Evolutionary conservation across 2,113 vertebrate species (phyloP).

Genomic region (Misgurnus mizolepis): DNA sequence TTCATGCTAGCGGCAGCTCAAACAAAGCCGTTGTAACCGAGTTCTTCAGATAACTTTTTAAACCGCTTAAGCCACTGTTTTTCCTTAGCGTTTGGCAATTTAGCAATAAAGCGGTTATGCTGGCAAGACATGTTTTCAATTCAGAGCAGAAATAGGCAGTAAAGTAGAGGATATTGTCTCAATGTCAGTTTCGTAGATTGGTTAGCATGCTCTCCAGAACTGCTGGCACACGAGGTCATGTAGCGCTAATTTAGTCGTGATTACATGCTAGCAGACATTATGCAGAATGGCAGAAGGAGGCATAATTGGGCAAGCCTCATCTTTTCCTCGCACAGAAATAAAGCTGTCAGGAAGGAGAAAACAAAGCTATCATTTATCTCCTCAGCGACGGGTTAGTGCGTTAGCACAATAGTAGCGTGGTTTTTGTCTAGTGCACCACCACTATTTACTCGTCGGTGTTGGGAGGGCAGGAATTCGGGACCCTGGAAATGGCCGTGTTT

Average conservation of each 20-base stretch:
- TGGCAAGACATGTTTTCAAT: conserved; percentile 43
- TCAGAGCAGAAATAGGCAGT: conserved; percentile 33
- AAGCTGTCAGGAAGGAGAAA: conserved; percentile 22
- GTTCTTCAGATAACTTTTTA: conserved; percentile 14
- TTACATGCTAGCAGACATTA: conserved; percentile 32
- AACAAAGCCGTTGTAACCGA: conserved; percentile 38
- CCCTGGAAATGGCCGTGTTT: conserved; percentile 66
- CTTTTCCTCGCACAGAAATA: conserved; percentile 22
- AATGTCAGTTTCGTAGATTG: conserved; percentile 46
- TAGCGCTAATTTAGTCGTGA: conserved; percentile 33
- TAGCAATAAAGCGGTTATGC: conserved; percentile 31
- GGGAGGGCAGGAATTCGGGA: conserved; percentile 62
- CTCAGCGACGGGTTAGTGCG: conserved; percentile 11
- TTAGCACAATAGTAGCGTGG: conserved; percentile 35
- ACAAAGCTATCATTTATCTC: conserved; percentile 40
- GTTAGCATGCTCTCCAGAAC: conserved; percentile 47
- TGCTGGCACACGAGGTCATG: conserved; percentile 18
- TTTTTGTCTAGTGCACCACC: conserved; percentile 47
- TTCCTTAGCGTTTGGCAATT: conserved; percentile 16
- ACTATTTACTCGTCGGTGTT: conserved; percentile 48
- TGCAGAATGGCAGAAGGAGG: conserved; percentile 24
- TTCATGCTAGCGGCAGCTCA: conserved; percentile 55
- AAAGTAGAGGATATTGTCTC: conserved; percentile 48
- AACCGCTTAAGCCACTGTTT: neutral
- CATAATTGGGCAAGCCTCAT: conserved; percentile 27